A percentile compares a stretch with the other conserved stretches of the same genome.
Evolutionary conservation across 2,888 invertebrate genomes (phyloP).

Genomic region (Schizaphis graminum): DNA sequence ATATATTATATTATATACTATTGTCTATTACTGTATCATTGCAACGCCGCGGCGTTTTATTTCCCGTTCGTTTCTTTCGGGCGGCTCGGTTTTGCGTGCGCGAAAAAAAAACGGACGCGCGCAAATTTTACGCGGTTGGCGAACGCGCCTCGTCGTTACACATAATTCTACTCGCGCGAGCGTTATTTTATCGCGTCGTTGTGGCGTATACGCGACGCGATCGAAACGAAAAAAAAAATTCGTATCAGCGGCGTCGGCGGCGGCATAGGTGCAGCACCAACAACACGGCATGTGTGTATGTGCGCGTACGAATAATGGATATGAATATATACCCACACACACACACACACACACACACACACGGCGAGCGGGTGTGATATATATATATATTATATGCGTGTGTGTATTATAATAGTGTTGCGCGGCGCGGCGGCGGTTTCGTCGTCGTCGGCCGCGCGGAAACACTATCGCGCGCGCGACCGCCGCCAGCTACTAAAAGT

Average conservation of each 20-base stretch:
- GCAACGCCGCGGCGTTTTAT: neutral
- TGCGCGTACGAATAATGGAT: neutral
- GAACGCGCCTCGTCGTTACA: neutral
- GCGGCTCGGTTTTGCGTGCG: neutral
- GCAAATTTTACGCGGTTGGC: neutral
- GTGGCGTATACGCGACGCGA: neutral
- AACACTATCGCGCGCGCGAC: constrained; percentile 47
- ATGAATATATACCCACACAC: neutral
- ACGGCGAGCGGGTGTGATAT: neutral
- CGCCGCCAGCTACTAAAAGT: constrained; percentile 43
- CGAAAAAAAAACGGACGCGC: neutral
- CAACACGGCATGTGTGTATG: neutral
- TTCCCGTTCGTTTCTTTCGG: neutral
- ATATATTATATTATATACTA: neutral
- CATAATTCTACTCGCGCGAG: neutral
- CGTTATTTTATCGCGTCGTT: neutral
- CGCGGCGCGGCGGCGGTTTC: constrained; percentile 11
- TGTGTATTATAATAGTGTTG: neutral
- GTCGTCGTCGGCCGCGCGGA: constrained; percentile 55
- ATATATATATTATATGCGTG: neutral
- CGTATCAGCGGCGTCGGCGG: neutral
- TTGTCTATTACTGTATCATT: neutral
- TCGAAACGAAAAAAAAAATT: constrained; percentile 3
- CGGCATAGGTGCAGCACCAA: constrained; percentile 9
- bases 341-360: neutral